Conservation (phyloP, 2,888 invertebrate genomes). For the Ganaspis brasiliensis region DNA sequence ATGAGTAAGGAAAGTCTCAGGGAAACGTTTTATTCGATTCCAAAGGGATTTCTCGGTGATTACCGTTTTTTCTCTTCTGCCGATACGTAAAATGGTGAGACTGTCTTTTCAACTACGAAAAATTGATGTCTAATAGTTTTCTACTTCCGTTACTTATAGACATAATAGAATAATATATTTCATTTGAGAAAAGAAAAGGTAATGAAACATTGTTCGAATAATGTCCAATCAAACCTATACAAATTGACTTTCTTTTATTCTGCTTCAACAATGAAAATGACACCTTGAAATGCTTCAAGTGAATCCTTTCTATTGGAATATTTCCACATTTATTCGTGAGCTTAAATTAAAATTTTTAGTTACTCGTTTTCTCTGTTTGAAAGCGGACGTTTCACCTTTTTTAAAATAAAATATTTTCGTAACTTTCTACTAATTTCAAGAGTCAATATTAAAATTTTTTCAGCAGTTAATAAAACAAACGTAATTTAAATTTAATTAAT, state of each 20-base stretch:
- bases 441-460: not conserved
- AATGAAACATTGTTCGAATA: slow-evolving; percentile 9
- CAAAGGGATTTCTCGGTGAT: slow-evolving; percentile 49
- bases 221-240: slow-evolving; percentile 12
- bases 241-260: slow-evolving; percentile 5
- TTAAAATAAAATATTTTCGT: not conserved
- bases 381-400: not conserved
- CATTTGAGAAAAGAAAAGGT: not conserved
- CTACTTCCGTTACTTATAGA: not conserved
- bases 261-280: not conserved
- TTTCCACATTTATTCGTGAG: not conserved
- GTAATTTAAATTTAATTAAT: too few species aligned
- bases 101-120: slow-evolving; percentile 10
- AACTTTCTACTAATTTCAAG: not conserved
- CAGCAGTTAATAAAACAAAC: too few species aligned
- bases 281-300: not conserved
- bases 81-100: slow-evolving; percentile 37
- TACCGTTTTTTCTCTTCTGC: slow-evolving; percentile 22
- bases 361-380: not conserved
- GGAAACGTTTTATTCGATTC: slow-evolving; percentile 30
- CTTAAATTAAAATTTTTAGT: not conserved
- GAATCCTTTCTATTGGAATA: not conserved
- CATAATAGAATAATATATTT: slow-evolving; percentile 27
- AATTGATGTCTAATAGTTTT: slow-evolving; percentile 34
- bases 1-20: not conserved